Evolutionary conservation across 2,797 vertebrate genomes (phyloP).

Genomic region (Ctenopoma multispine): DNA sequence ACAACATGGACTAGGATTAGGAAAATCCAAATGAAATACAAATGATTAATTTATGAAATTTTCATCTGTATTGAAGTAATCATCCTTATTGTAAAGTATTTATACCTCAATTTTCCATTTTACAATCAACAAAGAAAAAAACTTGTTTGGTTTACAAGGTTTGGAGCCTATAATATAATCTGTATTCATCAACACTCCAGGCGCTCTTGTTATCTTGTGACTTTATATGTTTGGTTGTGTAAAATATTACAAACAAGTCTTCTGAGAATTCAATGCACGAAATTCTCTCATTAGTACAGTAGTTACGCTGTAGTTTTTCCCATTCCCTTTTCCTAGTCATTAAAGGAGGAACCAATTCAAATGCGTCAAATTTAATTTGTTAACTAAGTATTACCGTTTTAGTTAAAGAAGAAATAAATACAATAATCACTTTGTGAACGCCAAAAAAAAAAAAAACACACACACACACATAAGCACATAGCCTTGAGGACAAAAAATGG

Average conservation of each 20-base stretch:
- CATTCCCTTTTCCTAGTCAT: constrained; percentile 9
- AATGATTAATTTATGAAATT: constrained; percentile 62
- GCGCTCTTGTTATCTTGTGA: constrained; percentile 28
- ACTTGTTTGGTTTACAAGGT: constrained; percentile 30
- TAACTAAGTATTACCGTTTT: constrained; percentile 64
- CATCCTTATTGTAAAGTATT: constrained; percentile 59
- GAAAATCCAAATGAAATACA: constrained; percentile 72
- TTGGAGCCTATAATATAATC: constrained; percentile 35
- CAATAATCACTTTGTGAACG: constrained; percentile 70
- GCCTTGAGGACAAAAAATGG: constrained; percentile 80
- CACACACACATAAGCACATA: constrained; percentile 66
- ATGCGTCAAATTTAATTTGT: constrained; percentile 28
- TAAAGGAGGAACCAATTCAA: constrained; percentile 19
- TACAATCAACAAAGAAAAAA: constrained; percentile 34
- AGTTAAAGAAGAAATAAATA: constrained; percentile 68
- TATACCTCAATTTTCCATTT: constrained; percentile 59
- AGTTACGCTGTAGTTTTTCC: constrained; percentile 3
- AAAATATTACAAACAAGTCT: constrained; percentile 42
- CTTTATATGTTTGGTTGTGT: constrained; percentile 41
- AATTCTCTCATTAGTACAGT: constrained; percentile 28
- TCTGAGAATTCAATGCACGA: constrained; percentile 32
- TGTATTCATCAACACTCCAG: constrained; percentile 18
- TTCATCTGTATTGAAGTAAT: constrained; percentile 64
- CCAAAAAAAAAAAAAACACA: too few relatives aligned
- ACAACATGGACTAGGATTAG: constrained; percentile 72